Percentiles rank a stretch among this genome's conserved stretches.
phyloP scores from a whole-genome alignment of 1,140 invertebrate species.

The Meloidogyne chitwoodi region DNA sequence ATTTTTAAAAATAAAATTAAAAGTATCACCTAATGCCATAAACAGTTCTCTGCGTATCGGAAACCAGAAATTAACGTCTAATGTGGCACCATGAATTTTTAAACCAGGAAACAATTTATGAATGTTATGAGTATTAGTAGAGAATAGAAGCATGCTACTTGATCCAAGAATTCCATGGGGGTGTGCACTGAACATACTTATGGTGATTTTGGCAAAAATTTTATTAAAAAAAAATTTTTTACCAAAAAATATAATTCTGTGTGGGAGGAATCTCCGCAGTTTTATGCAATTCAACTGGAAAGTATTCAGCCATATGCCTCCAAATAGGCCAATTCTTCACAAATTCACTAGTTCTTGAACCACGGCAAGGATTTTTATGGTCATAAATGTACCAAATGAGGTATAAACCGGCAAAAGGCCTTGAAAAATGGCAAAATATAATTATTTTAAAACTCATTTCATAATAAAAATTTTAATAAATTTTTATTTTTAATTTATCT shows the following conservation, averaged over 20 bases:
- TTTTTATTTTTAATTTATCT: background rate
- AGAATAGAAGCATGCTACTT: slow-evolving; percentile 64
- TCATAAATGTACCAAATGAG: slow-evolving; percentile 15
- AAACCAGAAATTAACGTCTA: slow-evolving; percentile 74
- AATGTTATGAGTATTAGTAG: slow-evolving; percentile 72
- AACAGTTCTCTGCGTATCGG: slow-evolving; percentile 75
- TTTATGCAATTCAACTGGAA: slow-evolving; percentile 62
- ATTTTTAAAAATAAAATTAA: background rate
- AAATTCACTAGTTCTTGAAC: slow-evolving; percentile 3
- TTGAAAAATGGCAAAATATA: background rate
- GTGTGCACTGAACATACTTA: slow-evolving; percentile 63
- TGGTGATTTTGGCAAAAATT: background rate
- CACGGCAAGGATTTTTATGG: background rate
- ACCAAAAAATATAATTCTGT: slow-evolving; percentile 63
- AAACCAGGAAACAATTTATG: slow-evolving; percentile 74
- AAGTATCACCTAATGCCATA: slow-evolving; percentile 44
- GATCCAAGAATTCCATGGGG: slow-evolving; percentile 71
- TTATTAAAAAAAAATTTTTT: background rate
- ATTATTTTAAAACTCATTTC: background rate
- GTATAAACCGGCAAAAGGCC: slow-evolving; percentile 14
- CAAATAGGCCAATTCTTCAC: slow-evolving; percentile 22
- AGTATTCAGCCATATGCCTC: slow-evolving; percentile 60
- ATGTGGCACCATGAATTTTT: slow-evolving; percentile 69
- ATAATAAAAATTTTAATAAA: background rate
- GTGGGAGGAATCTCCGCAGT: slow-evolving; percentile 62